Percentiles rank a stretch among this genome's conserved stretches.
Conservation (phyloP, 2,797 vertebrate species). For the Pteropus rufus region DNA sequence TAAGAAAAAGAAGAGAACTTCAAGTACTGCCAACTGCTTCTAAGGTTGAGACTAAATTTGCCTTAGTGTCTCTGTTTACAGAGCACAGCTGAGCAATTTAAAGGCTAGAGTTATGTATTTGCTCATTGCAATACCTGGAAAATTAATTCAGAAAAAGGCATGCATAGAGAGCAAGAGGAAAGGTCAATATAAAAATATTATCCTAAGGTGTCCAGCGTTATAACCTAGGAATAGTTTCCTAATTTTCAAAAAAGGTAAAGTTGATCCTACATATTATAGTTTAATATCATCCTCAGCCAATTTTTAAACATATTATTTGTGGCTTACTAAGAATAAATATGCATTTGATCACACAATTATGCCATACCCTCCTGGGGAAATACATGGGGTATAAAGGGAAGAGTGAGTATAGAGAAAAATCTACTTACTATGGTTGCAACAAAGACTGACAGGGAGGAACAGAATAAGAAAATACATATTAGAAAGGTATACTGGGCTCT, state of each 20-base stretch:
- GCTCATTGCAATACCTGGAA: slow-evolving; percentile 27
- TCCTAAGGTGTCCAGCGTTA: neutral
- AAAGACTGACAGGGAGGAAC: neutral
- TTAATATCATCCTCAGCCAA: slow-evolving; percentile 24
- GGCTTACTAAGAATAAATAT: slow-evolving; percentile 22
- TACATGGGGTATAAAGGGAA: neutral
- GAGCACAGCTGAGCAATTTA: slow-evolving; percentile 34
- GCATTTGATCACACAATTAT: slow-evolving; percentile 2
- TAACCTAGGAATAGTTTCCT: neutral
- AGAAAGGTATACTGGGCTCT: neutral
- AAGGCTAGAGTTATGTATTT: slow-evolving; percentile 23
- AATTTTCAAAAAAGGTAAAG: neutral
- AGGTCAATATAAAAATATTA: neutral
- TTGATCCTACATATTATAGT: neutral
- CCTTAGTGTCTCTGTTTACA: slow-evolving; percentile 43
- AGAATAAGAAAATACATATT: neutral
- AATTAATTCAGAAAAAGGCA: slow-evolving; percentile 37
- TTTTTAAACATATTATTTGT: slow-evolving; percentile 7
- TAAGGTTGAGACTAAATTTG: neutral
- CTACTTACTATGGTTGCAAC: neutral
- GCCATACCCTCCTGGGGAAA: neutral
- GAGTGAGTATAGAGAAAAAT: neutral
- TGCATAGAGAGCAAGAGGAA: neutral
- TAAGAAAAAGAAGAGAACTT: slow-evolving; percentile 9
- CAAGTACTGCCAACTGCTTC: neutral